phyloP scores from a whole-genome alignment of 2,113 vertebrate species.

The Ptyas mucosa region DNA sequence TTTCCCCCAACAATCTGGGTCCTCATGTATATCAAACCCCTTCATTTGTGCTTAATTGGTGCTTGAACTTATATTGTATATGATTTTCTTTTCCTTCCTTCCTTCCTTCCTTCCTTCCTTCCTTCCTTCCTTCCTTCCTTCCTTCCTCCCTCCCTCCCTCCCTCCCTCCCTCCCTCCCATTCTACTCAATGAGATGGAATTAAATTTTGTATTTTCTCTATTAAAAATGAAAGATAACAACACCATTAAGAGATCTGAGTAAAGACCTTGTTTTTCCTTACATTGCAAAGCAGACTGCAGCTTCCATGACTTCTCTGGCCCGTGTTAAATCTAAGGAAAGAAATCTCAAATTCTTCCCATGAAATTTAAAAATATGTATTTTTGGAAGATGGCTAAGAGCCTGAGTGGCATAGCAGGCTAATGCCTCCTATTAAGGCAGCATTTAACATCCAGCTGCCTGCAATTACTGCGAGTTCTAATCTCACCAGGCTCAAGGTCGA shows the following conservation, averaged over 20 bases:
- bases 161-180: no score
- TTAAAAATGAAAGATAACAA: neutral
- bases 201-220: neutral
- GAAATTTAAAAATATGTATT: neutral
- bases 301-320: neutral
- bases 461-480: no score
- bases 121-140: no score
- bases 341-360: neutral
- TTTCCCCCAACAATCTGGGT: no score
- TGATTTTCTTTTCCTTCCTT: neutral
- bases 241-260: neutral
- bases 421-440: no score
- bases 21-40: neutral
- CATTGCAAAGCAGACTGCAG: neutral
- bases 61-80: neutral
- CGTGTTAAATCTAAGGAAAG: neutral
- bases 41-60: neutral
- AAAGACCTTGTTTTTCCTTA: neutral
- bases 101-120: neutral
- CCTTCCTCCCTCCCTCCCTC: no score
- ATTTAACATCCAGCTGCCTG: no score
- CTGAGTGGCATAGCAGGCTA: no score
- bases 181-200: neutral
- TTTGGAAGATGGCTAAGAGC: no score
- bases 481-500: no score